Base-by-base conservation (phyloP, 2,888 invertebrate species). In the Drosophila flavopinicola region DNA sequence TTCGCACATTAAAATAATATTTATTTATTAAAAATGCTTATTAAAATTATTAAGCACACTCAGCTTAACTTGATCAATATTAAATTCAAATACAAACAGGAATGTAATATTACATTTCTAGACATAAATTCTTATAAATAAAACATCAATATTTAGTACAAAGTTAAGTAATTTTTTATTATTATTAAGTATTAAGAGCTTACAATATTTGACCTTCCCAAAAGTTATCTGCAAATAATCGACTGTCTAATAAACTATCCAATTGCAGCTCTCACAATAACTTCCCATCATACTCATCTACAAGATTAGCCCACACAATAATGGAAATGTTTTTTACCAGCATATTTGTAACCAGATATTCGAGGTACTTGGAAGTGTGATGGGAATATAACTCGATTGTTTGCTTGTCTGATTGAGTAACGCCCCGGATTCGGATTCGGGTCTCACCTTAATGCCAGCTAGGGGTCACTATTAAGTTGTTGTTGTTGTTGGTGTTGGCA, bases 401-500 rank as follows among this genome's bases (percentile, higher is more conserved):
- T 86, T 75, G 73, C 56, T 42, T 58, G 65, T 41, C 72, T 71
- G 78, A 86, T 80, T 84, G 82, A 63, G 47, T 61, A 66, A 63
- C 66, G 57, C 56, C 52, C 61, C 32, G 51, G 24, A 3, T 17
- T 3, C 56, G 25, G 63, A 32, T 48, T 51, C 66, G 58, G 39
- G 20, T 64, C 64, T 64, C 68, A 78, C 67, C 74, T 74, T 57
- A 49, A 37, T 23, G 17, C 24, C 29, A 20, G 23, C 63, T 59
- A 57, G 65, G 59, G 58, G 58, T 33, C 53, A 39, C 20, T 35
- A 9, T 15, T 27, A 17, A 3, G 13, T 9, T 11, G 24, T 13
- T 41, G 30, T 27, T 2, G 13, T 9, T 11, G 24, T 13, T 41
- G 30, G 35, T 23, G 30, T n/a, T 10, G 3, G 0, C 15, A 42